These are phyloP conservation scores for Cantharis nigra DNA, from an alignment of 2,888 invertebrate genomes.

Conservation along the genomic window DNA sequence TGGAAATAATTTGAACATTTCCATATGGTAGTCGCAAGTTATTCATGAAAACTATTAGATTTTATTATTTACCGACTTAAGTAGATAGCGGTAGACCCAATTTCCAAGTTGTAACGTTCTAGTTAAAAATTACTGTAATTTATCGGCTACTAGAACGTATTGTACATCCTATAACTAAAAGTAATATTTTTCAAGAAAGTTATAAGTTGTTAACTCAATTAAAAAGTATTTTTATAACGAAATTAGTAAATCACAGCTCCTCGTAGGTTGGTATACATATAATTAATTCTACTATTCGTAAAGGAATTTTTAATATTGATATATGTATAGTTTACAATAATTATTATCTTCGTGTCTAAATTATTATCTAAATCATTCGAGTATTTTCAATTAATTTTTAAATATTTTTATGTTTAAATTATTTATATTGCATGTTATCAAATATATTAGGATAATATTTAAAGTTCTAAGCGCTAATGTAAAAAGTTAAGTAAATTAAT, in stretches of 20 bases:
- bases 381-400: neutral
- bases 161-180: slow-evolving; percentile 10
- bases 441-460: neutral
- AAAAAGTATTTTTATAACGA: neutral
- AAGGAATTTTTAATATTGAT: neutral
- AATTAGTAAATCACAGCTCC: neutral
- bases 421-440: neutral
- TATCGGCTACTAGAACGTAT: slow-evolving; percentile 23
- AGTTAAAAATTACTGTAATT: slow-evolving; percentile 26
- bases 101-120: slow-evolving; percentile 26
- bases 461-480: neutral
- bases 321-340: neutral
- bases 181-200: neutral
- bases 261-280: neutral
- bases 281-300: neutral
- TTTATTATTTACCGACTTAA: slow-evolving; percentile 10
- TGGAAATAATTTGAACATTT: neutral
- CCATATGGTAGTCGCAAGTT: slow-evolving; percentile 25
- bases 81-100: slow-evolving; percentile 22
- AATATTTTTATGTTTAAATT: neutral
- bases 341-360: neutral
- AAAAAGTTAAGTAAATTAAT: neutral
- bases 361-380: neutral
- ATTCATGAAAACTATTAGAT: slow-evolving; percentile 16
- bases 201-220: neutral